Evolutionary conservation across 2,797 vertebrate species (phyloP).

Genomic region (Characodon lateralis): DNA sequence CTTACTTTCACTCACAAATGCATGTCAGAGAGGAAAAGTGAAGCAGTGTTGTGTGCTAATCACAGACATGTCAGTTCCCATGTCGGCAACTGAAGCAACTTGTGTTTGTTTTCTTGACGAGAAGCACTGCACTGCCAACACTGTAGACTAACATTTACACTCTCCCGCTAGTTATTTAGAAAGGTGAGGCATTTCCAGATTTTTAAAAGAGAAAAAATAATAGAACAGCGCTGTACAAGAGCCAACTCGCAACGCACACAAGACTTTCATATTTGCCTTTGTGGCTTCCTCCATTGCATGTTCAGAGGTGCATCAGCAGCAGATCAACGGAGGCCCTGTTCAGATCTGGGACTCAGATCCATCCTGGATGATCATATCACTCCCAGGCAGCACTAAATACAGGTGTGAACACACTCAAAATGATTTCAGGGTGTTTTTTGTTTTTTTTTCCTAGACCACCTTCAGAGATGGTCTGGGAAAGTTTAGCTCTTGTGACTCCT

Average conservation of each 20-base stretch:
- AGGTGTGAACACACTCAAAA: background rate
- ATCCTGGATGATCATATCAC: background rate
- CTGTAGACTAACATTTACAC: background rate
- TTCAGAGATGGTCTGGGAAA: background rate
- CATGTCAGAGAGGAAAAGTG: background rate
- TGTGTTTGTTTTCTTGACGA: background rate
- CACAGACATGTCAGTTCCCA: slow-evolving; percentile 1
- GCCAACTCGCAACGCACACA: background rate
- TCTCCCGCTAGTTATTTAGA: background rate
- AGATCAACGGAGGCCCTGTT: background rate
- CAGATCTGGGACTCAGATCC: background rate
- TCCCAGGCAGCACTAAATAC: background rate
- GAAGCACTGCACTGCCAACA: too few relatives aligned
- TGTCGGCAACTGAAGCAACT: background rate
- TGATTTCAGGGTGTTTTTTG: background rate
- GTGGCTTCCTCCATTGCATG: background rate
- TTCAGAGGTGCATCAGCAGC: background rate
- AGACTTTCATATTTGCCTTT: background rate
- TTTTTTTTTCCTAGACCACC: background rate
- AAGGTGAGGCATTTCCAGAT: background rate
- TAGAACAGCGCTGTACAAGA: background rate
- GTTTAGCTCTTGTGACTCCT: background rate
- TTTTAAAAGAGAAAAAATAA: background rate
- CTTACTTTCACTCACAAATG: background rate
- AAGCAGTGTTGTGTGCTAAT: background rate